phyloP scores from a whole-genome alignment of 2,797 vertebrate species.

The Melanotaenia nigrans region DNA sequence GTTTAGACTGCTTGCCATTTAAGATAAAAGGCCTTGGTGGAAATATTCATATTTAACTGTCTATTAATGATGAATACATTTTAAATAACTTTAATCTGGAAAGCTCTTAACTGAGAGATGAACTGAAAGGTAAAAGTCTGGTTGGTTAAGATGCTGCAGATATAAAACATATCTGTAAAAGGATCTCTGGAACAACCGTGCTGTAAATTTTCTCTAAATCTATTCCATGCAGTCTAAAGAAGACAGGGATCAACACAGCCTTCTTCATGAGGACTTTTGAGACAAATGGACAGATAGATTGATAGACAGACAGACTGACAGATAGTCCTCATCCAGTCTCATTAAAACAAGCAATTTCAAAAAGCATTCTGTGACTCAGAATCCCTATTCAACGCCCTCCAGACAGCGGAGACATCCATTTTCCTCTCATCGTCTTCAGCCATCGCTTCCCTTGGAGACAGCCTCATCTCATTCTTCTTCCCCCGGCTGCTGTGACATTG shows the following conservation, averaged over 20 bases:
- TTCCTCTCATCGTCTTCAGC: slow-evolving; percentile 68
- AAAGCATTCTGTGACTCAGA: slow-evolving; percentile 64
- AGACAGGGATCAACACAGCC: slow-evolving; percentile 16
- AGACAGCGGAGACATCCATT: slow-evolving; percentile 74
- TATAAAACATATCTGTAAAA: slow-evolving; percentile 42
- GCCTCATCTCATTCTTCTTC: slow-evolving; percentile 75
- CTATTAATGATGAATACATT: neutral
- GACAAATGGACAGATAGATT: slow-evolving; percentile 9
- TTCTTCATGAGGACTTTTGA: slow-evolving; percentile 27
- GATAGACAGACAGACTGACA: slow-evolving; percentile 12
- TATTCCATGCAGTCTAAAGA: slow-evolving; percentile 25
- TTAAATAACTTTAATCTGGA: neutral
- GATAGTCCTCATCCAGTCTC: slow-evolving; percentile 40
- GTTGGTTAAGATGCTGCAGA: neutral
- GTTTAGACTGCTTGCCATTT: neutral
- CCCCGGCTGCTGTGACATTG: slow-evolving; percentile 77
- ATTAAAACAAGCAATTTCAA: slow-evolving; percentile 65
- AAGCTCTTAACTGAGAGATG: slow-evolving; percentile 8
- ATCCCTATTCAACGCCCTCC: slow-evolving; percentile 63
- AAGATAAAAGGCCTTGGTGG: neutral
- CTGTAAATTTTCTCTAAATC: slow-evolving; percentile 21
- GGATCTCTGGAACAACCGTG: slow-evolving; percentile 22
- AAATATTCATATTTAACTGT: neutral
- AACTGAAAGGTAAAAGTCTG: neutral
- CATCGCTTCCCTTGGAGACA: slow-evolving; percentile 72